Evolutionary conservation across 1,140 invertebrate species (phyloP).

Genomic region (Meloidogyne exigua): DNA sequence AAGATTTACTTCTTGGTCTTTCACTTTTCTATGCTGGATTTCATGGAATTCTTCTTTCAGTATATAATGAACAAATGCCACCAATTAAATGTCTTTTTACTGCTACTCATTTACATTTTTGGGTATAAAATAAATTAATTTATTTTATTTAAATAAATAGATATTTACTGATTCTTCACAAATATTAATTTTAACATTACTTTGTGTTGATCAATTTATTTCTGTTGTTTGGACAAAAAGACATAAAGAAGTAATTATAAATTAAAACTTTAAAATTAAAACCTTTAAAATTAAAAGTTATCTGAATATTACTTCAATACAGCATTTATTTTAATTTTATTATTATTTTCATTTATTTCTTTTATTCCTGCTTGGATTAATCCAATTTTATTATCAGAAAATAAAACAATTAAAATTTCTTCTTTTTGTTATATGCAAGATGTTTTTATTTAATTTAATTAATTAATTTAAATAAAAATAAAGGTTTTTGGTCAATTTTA

Average conservation of each 20-base stretch:
- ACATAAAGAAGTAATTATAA: constrained; percentile 34
- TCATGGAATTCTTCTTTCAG: constrained; percentile 31
- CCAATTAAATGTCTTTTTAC: constrained; percentile 32
- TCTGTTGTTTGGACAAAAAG: constrained; percentile 40
- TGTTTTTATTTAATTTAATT: neutral
- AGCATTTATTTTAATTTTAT: constrained; percentile 19
- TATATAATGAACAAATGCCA: constrained; percentile 21
- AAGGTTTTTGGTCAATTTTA: constrained; percentile 32
- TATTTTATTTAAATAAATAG: constrained; percentile 6
- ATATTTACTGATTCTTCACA: constrained; percentile 27
- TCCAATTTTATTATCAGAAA: constrained; percentile 22
- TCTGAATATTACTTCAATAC: constrained; percentile 35
- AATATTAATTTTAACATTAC: constrained; percentile 21
- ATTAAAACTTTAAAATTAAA: neutral
- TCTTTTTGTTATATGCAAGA: constrained; percentile 35
- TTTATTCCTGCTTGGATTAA: constrained; percentile 31
- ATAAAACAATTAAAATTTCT: constrained; percentile 35
- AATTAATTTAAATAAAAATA: neutral
- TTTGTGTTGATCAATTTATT: constrained; percentile 41
- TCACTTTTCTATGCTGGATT: constrained; percentile 40
- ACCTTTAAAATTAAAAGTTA: constrained; percentile 13
- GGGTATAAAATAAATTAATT: constrained; percentile 8
- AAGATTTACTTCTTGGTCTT: constrained; percentile 38
- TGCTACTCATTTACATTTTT: constrained; percentile 34
- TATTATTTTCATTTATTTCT: constrained; percentile 26